Evolutionary conservation across 2,888 invertebrate species (phyloP), one percentile per base, ranked within the genome.

Genomic region (Melanotus villosus): DNA sequence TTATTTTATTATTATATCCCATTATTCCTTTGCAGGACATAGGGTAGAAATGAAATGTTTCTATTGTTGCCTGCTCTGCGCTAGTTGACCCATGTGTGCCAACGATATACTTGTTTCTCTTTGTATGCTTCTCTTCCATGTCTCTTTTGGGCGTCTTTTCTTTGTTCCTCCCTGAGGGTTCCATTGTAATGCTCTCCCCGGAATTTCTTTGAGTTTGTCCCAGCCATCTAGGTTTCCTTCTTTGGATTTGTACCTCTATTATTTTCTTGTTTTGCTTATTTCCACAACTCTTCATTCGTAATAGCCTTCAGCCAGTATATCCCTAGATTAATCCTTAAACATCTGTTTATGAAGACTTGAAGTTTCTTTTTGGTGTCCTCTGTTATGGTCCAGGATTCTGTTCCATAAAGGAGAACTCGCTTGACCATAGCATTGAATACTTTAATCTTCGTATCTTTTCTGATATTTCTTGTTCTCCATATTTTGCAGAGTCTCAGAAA

Each of bases 371-470:
- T 43, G 18, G 14, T 43, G 18, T 16, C 43, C 18, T 43, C 19
- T 16, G 43, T 16, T 43, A 16, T 43, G 19, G 43, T 43, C 19
- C 19, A 43, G 5, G 43, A 16, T 43, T 43, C 16, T 16, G 16
- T 4, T 43, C 43, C 19, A 16, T 16, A 43, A 3, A 12, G 43
- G 10, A 43, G 43, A 12, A 43, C 43, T 7, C 14, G 19, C 10
- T 43, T 16, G 10, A 43, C 43, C 43, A 43, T 10, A 16, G 43
- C 14, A 12, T 43, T 43, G 16, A 43, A 43, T 43, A 43, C 38
- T 4, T 43, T 43, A 3, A 16, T 43, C 3, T 43, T 43, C 10
- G 19, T 43, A 16, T 16, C 4, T 26, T 26, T 16, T 10, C 6
- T 12, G 43, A 43, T 43, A 10, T 16, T 12, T 43, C 18, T 43